Conservation (phyloP, 2,888 invertebrate species). For the Brassicogethes aeneus region DNA sequence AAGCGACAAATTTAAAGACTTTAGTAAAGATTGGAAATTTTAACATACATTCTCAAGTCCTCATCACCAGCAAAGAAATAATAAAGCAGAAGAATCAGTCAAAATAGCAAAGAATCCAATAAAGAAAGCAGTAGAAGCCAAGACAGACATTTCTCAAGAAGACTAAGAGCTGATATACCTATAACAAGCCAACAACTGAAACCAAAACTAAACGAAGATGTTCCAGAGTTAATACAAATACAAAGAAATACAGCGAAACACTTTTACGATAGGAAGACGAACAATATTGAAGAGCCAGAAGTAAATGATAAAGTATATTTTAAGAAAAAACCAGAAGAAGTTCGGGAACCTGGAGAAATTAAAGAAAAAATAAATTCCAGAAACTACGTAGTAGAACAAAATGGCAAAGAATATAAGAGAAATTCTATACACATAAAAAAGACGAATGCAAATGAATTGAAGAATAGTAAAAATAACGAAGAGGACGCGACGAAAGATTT, state of each 20-base stretch:
- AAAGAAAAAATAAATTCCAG: not conserved
- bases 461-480: not conserved
- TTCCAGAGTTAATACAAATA: not conserved
- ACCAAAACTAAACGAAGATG: not conserved
- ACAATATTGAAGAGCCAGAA: not conserved
- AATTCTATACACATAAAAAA: not conserved
- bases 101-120: conserved; percentile 19
- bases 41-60: conserved; percentile 14
- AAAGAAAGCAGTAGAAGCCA: conserved; percentile 12
- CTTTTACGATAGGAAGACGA: conserved; percentile 3
- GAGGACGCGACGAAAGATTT: too few species aligned
- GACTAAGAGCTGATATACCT: conserved; percentile 8
- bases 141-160: conserved; percentile 14
- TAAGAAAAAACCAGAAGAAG: not conserved
- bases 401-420: not conserved
- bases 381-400: not conserved
- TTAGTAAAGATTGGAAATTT: conserved; percentile 15
- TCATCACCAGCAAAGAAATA: conserved; percentile 16
- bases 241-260: conserved; percentile 3
- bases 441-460: too few species aligned
- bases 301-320: not conserved
- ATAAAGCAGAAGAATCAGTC: conserved; percentile 21
- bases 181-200: not conserved
- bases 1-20: conserved; percentile 8
- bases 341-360: not conserved